Conservation (phyloP, 2,113 vertebrate species). For the Azemiops feae region DNA sequence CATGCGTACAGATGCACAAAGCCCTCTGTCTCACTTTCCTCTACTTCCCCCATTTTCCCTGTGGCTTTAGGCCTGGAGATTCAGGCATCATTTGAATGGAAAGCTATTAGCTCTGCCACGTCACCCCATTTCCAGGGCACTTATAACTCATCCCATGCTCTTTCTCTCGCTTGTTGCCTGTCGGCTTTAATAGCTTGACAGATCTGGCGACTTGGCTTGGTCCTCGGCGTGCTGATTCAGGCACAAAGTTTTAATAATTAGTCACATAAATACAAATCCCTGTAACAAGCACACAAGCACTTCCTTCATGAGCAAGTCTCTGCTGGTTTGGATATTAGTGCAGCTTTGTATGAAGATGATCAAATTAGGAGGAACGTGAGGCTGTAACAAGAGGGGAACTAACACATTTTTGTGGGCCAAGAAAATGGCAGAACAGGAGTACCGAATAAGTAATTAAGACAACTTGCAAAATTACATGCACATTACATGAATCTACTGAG, state of each 20-base stretch:
- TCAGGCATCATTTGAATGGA: slow-evolving; percentile 20
- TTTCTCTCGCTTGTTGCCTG: slow-evolving; percentile 5
- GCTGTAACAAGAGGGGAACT: not conserved
- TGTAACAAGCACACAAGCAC: not conserved
- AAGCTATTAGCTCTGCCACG: slow-evolving; percentile 33
- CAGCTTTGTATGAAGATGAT: not conserved
- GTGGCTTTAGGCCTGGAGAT: slow-evolving; percentile 18
- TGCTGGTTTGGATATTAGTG: not conserved
- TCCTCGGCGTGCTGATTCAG: slow-evolving; percentile 15
- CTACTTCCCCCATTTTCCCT: not conserved
- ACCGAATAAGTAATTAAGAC: not conserved
- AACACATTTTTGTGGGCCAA: not conserved
- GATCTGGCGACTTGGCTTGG: slow-evolving; percentile 5
- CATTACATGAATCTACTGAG: not conserved
- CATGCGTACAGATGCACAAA: not conserved
- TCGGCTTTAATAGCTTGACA: slow-evolving; percentile 27
- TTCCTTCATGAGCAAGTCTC: not conserved
- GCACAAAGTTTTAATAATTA: slow-evolving; percentile 31
- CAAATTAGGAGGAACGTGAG: not conserved
- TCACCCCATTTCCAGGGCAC: slow-evolving; percentile 25
- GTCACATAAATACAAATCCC: slow-evolving; percentile 17
- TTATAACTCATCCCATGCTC: slow-evolving; percentile 29
- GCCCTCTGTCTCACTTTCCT: not conserved
- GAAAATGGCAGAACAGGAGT: not conserved
- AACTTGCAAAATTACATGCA: not conserved